Evolutionary conservation across 2,797 vertebrate genomes (phyloP), one percentile per base, ranked within the genome.

Genomic region (Sebastes goodei): DNA sequence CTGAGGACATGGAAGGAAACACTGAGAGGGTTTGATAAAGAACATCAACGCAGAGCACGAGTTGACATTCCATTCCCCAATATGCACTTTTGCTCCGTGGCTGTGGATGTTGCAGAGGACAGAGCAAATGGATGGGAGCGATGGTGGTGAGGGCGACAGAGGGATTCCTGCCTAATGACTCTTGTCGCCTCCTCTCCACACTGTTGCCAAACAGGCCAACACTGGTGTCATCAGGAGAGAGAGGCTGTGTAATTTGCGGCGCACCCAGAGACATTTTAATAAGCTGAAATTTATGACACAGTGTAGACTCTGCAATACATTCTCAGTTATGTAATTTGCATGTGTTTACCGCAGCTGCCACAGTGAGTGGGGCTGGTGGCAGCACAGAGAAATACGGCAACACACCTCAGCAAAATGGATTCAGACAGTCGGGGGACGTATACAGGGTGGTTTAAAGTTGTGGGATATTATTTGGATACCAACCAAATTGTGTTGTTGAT

Each of bases 181-280:
- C 74, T 27, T 74, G 90, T 86, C 83, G 72, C 89, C 90, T 75
- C 62, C 60, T 69, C 62, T 76, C 60, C 69, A 65, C 52, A 15
- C 61, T 53, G 30, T n/a, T 87, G 88, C 85, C 84, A 91, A 89
- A 78, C 35, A 79, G 75, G 68, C 83, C 59, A 33, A 52, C 65
- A 15, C 64, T 78, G 71, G 82, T 82, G 80, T 90, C 80, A 76
- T 86, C 70, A 35, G 29, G 27, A 80, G 57, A 75, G 67, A 62
- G 55, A 38, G 53, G 55, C 68, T 64, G 15, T 82, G 75, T 80
- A 70, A 84, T 83, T 85, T 90, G 83, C 1, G 59, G 81, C n/a
- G 6, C 70, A 76, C 77, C 78, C 82, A 66, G 66, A 86, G 87
- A 92, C 75, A 71, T 85, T 90, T 92, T 88, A 89, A 90, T 86